Evolutionary conservation across 2,888 invertebrate species (phyloP).

Genomic region (Diploptera punctata): DNA sequence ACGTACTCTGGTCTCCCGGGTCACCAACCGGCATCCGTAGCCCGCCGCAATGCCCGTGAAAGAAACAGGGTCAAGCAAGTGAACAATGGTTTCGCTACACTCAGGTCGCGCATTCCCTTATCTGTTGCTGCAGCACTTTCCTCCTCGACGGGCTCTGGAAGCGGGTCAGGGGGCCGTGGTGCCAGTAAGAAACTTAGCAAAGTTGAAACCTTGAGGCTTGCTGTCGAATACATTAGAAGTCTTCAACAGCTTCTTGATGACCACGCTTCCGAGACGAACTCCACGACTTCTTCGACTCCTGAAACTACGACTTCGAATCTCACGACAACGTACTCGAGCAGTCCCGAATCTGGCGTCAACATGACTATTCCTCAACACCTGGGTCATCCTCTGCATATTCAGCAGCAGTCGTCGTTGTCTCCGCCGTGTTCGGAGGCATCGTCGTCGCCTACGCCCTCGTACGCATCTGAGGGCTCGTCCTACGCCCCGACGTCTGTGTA

Average conservation of each 20-base stretch:
- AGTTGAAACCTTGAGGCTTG: constrained; percentile 87
- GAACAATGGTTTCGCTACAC: constrained; percentile 91
- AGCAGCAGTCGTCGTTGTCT: constrained; percentile 52
- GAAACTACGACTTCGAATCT: constrained; percentile 48
- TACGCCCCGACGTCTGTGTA: constrained; percentile 57
- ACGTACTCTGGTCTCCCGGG: constrained; percentile 68
- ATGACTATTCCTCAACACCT: constrained; percentile 50
- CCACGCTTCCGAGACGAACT: constrained; percentile 57
- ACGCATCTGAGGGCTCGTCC: constrained; percentile 69
- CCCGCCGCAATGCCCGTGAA: constrained; percentile 90
- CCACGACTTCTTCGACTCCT: constrained; percentile 33
- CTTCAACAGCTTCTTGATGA: constrained; percentile 80
- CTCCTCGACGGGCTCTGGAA: constrained; percentile 49
- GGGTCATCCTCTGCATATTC: constrained; percentile 50
- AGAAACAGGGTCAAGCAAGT: constrained; percentile 95
- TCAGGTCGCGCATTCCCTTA: constrained; percentile 87
- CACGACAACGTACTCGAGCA: constrained; percentile 43
- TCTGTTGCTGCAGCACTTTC: constrained; percentile 71
- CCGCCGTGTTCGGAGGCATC: constrained; percentile 71
- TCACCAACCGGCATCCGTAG: constrained; percentile 84
- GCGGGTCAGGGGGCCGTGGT: constrained; percentile 71
- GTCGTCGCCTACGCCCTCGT: constrained; percentile 75
- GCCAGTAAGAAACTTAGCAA: constrained; percentile 85
- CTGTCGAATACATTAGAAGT: constrained; percentile 89
- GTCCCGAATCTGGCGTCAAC: constrained; percentile 46